Evolutionary conservation across 2,113 vertebrate genomes (phyloP), one percentile per base, ranked within the genome.

Genomic region (Sclerurus mexicanus): DNA sequence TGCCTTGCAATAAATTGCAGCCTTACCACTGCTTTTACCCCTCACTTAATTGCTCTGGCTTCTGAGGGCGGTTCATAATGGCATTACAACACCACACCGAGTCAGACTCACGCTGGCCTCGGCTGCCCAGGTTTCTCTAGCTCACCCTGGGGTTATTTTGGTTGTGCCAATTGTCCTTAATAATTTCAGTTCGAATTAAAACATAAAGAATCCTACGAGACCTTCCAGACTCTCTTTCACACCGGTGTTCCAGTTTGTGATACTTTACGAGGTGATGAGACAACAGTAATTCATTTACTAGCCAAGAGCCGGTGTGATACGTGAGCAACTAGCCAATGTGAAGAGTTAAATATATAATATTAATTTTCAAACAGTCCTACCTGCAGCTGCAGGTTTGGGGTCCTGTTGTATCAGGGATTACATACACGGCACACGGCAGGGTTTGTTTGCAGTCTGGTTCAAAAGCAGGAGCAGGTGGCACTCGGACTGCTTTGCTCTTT

Each of bases 1-100:
- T 50, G 59, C 74, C 72, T 33, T 39, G 50, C 75, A 63, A 67
- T 73, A 77, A 83, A 88, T 91, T 52, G 49, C 92, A 88, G 71
- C 53, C 21, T 80, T 77, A 63, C 14, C 50, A 12, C 49, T 85
- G 85, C 40, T 88, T 83, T 90, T 62, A 71, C 55, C 75, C 75
- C 35, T 83, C 71, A 14, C 37, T 83, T 85, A 40, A 77, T 91
- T 88, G 72, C 68, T 71, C 3, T 55, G 62, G 72, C 72, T 76
- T 73, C 30, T 73, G 35, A 49, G 90, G 40, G 23, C 42, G 18
- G n/a, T 59, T 77, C 53, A 37, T 89, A 39, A 76, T 37, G 73
- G 68, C 52, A 74, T 82, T 52, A 87, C 68, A 67, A 53, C 62
- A 76, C 56, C 63, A 28, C 46, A 31, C 49, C 2, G 16, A 62